Percentiles rank a stretch among this genome's conserved stretches.
These are phyloP conservation scores for Drosophila bifasciata DNA, from an alignment of 1,140 invertebrate species.

Conservation along the genomic window DNA sequence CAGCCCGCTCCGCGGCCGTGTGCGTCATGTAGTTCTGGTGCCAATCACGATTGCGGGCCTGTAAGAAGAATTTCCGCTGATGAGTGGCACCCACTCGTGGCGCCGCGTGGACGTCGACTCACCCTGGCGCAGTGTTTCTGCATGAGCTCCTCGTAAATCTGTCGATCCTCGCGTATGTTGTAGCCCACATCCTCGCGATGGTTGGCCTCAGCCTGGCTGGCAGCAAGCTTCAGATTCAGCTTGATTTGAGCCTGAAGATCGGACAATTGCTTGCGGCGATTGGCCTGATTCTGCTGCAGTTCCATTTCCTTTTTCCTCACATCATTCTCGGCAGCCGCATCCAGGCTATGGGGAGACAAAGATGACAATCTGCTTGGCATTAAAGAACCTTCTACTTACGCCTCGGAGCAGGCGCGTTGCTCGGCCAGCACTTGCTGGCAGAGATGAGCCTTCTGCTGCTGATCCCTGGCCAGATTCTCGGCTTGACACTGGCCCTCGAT, in stretches of 20 bases:
- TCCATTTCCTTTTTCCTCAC: constrained; percentile 4
- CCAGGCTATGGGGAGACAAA: constrained; percentile 6
- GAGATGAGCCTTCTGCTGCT: constrained; percentile 1
- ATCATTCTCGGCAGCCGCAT: constrained; percentile 25
- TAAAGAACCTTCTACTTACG: constrained; percentile 5
- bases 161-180: constrained; percentile 47
- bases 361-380: not conserved
- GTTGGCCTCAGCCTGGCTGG: constrained; percentile 8
- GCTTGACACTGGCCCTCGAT: constrained; percentile 34
- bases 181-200: constrained; percentile 6
- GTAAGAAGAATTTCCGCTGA: not conserved
- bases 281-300: not conserved
- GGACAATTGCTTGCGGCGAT: constrained; percentile 32
- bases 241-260: constrained; percentile 45
- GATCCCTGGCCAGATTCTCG: constrained; percentile 32
- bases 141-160: constrained; percentile 49
- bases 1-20: constrained; percentile 29
- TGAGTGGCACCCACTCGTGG: not conserved
- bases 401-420: constrained; percentile 25
- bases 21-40: constrained; percentile 47
- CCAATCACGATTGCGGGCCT: constrained; percentile 52
- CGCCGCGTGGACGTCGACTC: not conserved
- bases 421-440: constrained; percentile 12
- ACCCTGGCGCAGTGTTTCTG: constrained; percentile 39
- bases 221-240: constrained; percentile 7